phyloP scores from a whole-genome alignment of 2,113 vertebrate genomes.

The Cygnus buccinator region DNA sequence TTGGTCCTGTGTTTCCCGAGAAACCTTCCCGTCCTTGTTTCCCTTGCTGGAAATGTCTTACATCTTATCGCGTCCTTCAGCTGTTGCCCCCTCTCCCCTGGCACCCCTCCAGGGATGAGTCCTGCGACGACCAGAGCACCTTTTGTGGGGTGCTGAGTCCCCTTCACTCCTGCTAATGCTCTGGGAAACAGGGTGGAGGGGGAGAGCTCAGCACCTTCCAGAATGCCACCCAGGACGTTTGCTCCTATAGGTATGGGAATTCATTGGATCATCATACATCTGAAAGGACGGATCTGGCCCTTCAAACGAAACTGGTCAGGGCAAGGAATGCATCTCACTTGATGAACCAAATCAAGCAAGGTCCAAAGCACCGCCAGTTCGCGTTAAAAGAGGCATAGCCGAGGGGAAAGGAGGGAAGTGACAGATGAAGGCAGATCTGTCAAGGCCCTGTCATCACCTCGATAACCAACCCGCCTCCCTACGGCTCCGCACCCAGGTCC shows the following conservation, averaged over 20 bases:
- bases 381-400: background rate
- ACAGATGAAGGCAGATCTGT: background rate
- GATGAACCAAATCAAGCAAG: background rate
- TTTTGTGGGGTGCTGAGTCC: background rate
- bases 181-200: background rate
- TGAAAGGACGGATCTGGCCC: background rate
- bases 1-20: background rate
- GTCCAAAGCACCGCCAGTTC: background rate
- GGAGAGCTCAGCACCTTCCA: background rate
- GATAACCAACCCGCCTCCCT: rapidly evolving
- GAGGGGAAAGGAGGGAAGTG: background rate
- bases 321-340: background rate
- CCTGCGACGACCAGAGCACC: background rate
- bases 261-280: rapidly evolving
- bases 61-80: background rate
- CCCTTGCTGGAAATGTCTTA: background rate
- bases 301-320: background rate
- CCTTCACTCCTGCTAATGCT: background rate
- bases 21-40: background rate
- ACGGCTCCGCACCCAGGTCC: background rate
- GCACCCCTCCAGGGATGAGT: background rate
- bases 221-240: background rate
- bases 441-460: background rate
- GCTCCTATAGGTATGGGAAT: background rate
- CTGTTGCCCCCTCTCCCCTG: background rate